Conservation (phyloP, 2,113 vertebrate genomes). For the Clinocottus analis region DNA sequence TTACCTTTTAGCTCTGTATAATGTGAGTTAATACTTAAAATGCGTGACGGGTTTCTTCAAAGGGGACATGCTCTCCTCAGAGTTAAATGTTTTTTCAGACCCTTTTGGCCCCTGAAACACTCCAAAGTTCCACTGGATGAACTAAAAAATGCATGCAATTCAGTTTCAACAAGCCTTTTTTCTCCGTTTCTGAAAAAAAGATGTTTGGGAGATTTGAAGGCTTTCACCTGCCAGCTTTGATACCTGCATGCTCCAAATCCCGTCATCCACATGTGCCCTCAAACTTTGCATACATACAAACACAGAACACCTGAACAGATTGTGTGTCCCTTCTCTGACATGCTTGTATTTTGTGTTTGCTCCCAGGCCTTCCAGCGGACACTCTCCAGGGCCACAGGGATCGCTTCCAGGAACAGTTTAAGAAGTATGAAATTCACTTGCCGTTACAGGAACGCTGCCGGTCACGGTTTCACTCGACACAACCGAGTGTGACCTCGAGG, state of each 20-base stretch:
- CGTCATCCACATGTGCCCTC: background rate
- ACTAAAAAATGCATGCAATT: constrained; percentile 1
- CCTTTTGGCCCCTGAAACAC: background rate
- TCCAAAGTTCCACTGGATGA: background rate
- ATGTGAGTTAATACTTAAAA: background rate
- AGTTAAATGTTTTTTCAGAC: background rate
- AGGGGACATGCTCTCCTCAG: background rate
- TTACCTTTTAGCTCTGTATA: background rate
- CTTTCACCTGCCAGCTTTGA: constrained; percentile 2
- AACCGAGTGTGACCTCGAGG: background rate
- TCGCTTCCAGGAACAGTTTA: constrained; percentile 98
- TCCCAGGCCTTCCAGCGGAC: constrained; percentile 93
- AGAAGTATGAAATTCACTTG: constrained; percentile 86
- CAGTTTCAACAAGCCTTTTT: background rate
- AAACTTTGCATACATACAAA: background rate
- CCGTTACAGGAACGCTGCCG: constrained; percentile 24
- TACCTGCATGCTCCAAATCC: background rate
- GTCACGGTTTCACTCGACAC: constrained; percentile 29
- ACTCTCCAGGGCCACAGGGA: constrained; percentile 97
- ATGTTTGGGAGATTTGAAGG: constrained; percentile 3
- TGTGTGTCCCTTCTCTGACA: background rate
- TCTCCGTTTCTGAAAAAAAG: background rate
- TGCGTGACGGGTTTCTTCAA: background rate
- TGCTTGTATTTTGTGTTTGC: constrained; percentile 43
- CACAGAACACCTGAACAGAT: background rate